Base-by-base conservation (phyloP, 30 jellyfish, hydroid and myxozoan genomes). In the Aurelia sp. region DNA sequence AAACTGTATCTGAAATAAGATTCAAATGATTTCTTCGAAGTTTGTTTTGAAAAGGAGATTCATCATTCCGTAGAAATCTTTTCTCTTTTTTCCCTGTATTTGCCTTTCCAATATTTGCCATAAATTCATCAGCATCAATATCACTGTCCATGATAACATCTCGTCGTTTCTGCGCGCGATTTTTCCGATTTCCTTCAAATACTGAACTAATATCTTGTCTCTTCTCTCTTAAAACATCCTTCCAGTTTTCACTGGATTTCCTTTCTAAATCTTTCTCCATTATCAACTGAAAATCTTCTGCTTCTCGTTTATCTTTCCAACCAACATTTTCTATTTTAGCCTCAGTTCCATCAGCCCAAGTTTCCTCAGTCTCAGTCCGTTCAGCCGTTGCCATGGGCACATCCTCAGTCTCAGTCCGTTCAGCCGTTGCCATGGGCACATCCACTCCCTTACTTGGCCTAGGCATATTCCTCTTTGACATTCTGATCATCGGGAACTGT, bases 71-170 rank as follows among this genome's bases (percentile, higher is more conserved):
- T 13, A 59, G 9, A 13, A 44, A 44, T 44, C 55, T 44, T 44
- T 44, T 44, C 55, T 44, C 55, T 44, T 44, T 44, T 44, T 44
- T 44, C 55, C 55, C 15, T 0, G 55, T 44, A 16, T 44, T 44
- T 3, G 91, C 76, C 18, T 76, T 89, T 18, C 98, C 98, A 22
- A 70, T 67, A 50, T 71, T 66, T 8, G 94, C 90, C 98, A 92
- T 92, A 61, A 72, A 60, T 22, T 61, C 58, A 63, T 81, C 98
- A 2, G 92, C 93, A 78, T 92, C 92, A 44, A 96, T 63, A 64
- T 92, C 98, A 63, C 58, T 61, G 59, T 92, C 98, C 52, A 80
- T 44, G 12, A 92, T 58, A 7, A 92, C 80, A 63, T 81, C 84
- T 44, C 98, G 66, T 57, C 67, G 55, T 44, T 44, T 44, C 9